phyloP scores from a whole-genome alignment of 2,888 invertebrate species.

The Rhyacophila evoluta region DNA sequence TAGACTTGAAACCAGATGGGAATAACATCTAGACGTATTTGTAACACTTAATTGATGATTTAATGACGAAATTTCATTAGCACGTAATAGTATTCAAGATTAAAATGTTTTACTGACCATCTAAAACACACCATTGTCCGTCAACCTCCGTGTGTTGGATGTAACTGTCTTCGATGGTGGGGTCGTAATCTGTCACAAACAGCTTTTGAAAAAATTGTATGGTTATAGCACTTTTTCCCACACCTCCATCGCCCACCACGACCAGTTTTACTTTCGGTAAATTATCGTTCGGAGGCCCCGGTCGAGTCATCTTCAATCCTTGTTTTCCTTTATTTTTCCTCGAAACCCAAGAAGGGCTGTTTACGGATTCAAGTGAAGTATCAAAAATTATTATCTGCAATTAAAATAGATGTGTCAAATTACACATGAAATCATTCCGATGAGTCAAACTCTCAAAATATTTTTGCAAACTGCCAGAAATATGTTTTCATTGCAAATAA shows the following conservation, averaged over 20 bases:
- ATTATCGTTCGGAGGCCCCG: constrained; percentile 80
- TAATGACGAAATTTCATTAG: too few species aligned
- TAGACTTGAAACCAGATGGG: too few species aligned
- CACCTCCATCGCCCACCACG: constrained; percentile 95
- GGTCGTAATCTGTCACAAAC: constrained; percentile 95
- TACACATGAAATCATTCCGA: neutral
- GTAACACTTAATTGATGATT: too few species aligned
- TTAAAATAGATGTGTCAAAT: constrained; percentile 21
- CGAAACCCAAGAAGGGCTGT: constrained; percentile 6
- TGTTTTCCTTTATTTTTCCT: neutral
- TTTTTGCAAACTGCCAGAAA: neutral
- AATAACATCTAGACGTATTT: too few species aligned
- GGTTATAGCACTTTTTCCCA: constrained; percentile 96
- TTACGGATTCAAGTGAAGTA: constrained; percentile 25
- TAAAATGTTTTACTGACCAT: constrained; percentile 84
- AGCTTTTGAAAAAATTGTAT: constrained; percentile 96
- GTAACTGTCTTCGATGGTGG: constrained; percentile 96
- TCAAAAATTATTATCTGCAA: constrained; percentile 52
- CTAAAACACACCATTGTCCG: constrained; percentile 90
- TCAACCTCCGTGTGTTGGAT: constrained; percentile 95
- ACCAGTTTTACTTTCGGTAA: constrained; percentile 87
- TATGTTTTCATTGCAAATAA: constrained; percentile 13
- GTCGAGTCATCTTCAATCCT: constrained; percentile 63
- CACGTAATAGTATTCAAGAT: too few species aligned
- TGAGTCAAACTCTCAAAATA: neutral